These are phyloP conservation scores for Ceratina japonica DNA, from an alignment of 1,140 invertebrate species.

Conservation along the genomic window DNA sequence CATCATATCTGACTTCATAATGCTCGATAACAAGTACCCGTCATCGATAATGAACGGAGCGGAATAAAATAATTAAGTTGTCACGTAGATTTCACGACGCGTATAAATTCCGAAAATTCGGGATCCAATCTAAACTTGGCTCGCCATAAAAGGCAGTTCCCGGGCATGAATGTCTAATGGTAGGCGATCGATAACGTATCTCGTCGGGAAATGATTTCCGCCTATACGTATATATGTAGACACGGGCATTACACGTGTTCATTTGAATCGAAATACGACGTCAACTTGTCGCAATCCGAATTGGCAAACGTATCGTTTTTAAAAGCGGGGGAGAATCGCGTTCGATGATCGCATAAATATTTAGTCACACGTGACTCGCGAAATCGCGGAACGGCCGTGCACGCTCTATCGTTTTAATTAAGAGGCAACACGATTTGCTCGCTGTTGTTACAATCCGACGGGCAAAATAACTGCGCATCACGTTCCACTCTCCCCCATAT, in stretches of 20 bases:
- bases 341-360: conserved; percentile 26
- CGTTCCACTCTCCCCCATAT: conserved; percentile 4
- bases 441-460: background rate
- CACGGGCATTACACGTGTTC: no score
- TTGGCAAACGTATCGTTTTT: conserved; percentile 23
- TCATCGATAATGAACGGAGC: background rate
- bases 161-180: background rate
- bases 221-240: conserved; percentile 41
- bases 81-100: conserved; percentile 20
- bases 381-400: background rate
- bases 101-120: conserved; percentile 19
- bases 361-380: background rate
- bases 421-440: conserved; percentile 8
- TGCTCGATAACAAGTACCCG: conserved; percentile 15
- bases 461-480: conserved; percentile 6
- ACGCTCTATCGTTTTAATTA: conserved; percentile 8
- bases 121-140: conserved; percentile 31
- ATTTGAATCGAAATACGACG: background rate
- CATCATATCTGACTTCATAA: no score
- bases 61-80: conserved; percentile 36
- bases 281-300: conserved; percentile 28
- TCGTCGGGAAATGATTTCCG: background rate
- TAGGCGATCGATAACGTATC: conserved; percentile 17
- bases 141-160: background rate
- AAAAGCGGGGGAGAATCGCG: conserved; percentile 8